Conservation (phyloP, 1,140 invertebrate genomes). For the Neodiprion virginianus region DNA sequence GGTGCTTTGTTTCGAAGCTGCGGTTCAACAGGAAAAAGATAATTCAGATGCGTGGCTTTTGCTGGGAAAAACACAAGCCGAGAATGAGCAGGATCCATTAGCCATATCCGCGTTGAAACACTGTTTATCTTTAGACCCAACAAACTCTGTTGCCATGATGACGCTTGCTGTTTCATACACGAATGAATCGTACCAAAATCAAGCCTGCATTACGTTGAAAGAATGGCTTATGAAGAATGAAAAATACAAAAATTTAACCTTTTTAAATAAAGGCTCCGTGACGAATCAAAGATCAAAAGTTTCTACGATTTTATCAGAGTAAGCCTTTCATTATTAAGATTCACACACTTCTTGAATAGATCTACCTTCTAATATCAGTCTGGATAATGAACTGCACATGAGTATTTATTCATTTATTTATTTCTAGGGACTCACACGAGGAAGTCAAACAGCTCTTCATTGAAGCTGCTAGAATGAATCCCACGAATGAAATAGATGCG, state of each 20-base stretch:
- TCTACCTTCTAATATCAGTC: too few species aligned
- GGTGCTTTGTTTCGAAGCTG: conserved; percentile 96
- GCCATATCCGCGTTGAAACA: conserved; percentile 90
- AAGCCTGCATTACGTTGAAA: conserved; percentile 74
- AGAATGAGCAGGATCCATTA: conserved; percentile 86
- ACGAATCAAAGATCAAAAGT: conserved; percentile 35
- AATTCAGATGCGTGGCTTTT: conserved; percentile 84
- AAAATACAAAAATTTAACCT: conserved; percentile 79
- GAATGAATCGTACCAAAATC: conserved; percentile 88
- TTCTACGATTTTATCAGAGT: conserved; percentile 54
- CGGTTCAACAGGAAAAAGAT: conserved; percentile 83
- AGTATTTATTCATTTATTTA: conserved; percentile 21
- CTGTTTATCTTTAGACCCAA: conserved; percentile 82
- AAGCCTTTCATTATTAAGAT: conserved; percentile 26
- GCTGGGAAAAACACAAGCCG: conserved; percentile 89
- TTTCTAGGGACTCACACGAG: conserved; percentile 66
- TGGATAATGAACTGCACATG: background rate
- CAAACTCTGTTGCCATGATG: conserved; percentile 86
- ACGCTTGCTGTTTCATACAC: conserved; percentile 93
- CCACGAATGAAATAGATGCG: conserved; percentile 79
- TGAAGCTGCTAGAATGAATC: conserved; percentile 82
- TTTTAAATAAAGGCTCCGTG: conserved; percentile 48
- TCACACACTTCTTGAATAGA: too few species aligned
- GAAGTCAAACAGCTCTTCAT: conserved; percentile 84
- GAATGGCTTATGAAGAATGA: conserved; percentile 88